These are phyloP conservation scores for Hydrolagus affinis DNA, from an alignment of 2,113 vertebrate genomes.

Conservation along the genomic window DNA sequence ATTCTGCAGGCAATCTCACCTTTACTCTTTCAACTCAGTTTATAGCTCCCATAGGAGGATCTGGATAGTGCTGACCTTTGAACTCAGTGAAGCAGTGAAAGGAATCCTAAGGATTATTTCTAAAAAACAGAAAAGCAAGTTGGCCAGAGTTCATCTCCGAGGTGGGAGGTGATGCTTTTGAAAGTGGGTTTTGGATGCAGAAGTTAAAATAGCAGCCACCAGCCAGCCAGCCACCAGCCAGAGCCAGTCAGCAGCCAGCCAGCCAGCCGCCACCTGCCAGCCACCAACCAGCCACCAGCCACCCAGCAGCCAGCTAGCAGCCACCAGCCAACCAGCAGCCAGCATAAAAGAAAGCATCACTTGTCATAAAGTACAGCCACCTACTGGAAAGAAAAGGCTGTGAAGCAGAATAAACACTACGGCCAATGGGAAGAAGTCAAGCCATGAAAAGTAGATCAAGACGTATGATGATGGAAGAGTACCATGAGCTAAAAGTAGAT, in stretches of 20 bases:
- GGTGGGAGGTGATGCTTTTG: neutral
- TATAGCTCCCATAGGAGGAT: neutral
- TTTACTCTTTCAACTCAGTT: conserved; percentile 6
- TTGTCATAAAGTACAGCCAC: neutral
- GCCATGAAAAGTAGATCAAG: neutral
- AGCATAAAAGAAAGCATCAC: neutral
- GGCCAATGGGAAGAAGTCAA: neutral
- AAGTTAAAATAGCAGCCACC: neutral
- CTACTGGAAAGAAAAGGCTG: neutral
- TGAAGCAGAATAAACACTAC: neutral
- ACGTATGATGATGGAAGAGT: neutral
- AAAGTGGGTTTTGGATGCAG: neutral
- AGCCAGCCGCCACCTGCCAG: too few relatives aligned
- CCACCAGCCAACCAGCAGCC: too few relatives aligned
- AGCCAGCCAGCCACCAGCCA: too few relatives aligned
- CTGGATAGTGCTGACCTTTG: neutral
- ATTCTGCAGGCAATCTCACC: neutral
- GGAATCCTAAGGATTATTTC: neutral
- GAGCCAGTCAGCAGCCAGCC: too few relatives aligned
- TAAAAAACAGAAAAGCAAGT: neutral
- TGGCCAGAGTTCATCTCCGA: neutral
- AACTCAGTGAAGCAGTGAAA: neutral
- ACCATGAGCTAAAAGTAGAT: neutral
- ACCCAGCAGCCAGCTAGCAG: too few relatives aligned
- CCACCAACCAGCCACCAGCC: too few relatives aligned